Evolutionary conservation across 35 echinoderm and acorn worm genomes (phyloP).

Genomic region (Heliocidaris erythrogramma): DNA sequence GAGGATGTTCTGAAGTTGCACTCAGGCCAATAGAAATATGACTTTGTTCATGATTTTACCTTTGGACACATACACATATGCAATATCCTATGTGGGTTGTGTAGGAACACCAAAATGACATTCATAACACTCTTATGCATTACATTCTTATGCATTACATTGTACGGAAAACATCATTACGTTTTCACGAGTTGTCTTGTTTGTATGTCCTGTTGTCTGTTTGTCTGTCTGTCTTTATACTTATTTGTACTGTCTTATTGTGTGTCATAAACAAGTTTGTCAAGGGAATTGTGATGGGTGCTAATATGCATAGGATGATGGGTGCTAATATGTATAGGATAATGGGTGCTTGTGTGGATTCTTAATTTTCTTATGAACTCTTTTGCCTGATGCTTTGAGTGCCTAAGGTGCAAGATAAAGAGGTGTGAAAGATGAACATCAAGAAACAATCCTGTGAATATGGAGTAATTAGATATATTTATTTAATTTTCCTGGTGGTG

Average conservation of each 20-base stretch:
- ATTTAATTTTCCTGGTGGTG: neutral
- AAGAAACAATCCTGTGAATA: neutral
- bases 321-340: neutral
- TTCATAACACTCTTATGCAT: neutral
- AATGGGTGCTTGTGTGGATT: neutral
- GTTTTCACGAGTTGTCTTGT: neutral
- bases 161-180: neutral
- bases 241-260: neutral
- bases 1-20: neutral
- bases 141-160: neutral
- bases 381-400: neutral
- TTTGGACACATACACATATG: neutral
- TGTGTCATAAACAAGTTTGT: neutral
- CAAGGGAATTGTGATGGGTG: neutral
- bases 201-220: neutral
- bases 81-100: neutral
- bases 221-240: neutral
- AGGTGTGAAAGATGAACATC: neutral
- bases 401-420: no score
- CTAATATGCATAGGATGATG: neutral
- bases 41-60: neutral
- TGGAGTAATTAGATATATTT: neutral
- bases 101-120: neutral
- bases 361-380: neutral
- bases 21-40: neutral